Percentiles rank a stretch among this genome's conserved stretches.
These are phyloP conservation scores for Philypnodon macrostomus DNA, from an alignment of 2,797 vertebrate species.

Conservation along the genomic window DNA sequence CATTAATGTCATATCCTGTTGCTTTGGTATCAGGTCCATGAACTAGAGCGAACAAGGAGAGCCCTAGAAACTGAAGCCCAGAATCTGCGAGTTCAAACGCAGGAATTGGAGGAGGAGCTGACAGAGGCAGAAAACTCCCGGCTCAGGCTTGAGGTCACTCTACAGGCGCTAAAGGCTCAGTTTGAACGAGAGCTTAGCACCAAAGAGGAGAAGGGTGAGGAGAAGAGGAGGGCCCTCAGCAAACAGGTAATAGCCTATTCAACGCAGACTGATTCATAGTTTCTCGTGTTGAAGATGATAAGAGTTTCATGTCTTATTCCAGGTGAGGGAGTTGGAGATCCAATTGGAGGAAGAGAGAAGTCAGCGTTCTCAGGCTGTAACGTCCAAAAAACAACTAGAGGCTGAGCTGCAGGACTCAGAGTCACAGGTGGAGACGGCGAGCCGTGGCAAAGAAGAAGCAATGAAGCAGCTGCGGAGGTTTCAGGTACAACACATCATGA, in stretches of 20 bases:
- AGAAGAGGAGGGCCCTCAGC: constrained; percentile 85
- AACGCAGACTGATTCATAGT: neutral
- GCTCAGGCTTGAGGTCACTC: constrained; percentile 87
- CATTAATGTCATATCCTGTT: neutral
- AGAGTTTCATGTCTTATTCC: neutral
- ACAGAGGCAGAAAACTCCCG: constrained; percentile 84
- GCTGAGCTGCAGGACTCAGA: constrained; percentile 85
- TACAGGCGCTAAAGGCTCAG: constrained; percentile 90
- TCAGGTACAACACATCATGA: constrained; percentile 70
- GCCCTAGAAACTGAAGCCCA: constrained; percentile 82
- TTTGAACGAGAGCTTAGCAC: constrained; percentile 88
- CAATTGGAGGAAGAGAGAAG: constrained; percentile 87
- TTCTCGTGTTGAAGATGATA: neutral
- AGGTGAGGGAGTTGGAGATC: constrained; percentile 86
- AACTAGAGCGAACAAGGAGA: constrained; percentile 83
- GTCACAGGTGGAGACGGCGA: constrained; percentile 76
- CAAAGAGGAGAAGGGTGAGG: constrained; percentile 87
- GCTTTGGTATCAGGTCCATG: constrained; percentile 81
- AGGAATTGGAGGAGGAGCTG: constrained; percentile 91
- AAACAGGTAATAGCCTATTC: constrained; percentile 79
- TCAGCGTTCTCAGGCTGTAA: constrained; percentile 81
- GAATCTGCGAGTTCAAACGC: constrained; percentile 83
- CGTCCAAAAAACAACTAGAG: constrained; percentile 86
- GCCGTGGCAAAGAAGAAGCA: constrained; percentile 84
- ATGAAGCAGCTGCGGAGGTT: constrained; percentile 82